These are phyloP conservation scores for Tylochromis polylepis DNA, from an alignment of 2,113 vertebrate genomes.

Conservation along the genomic window DNA sequence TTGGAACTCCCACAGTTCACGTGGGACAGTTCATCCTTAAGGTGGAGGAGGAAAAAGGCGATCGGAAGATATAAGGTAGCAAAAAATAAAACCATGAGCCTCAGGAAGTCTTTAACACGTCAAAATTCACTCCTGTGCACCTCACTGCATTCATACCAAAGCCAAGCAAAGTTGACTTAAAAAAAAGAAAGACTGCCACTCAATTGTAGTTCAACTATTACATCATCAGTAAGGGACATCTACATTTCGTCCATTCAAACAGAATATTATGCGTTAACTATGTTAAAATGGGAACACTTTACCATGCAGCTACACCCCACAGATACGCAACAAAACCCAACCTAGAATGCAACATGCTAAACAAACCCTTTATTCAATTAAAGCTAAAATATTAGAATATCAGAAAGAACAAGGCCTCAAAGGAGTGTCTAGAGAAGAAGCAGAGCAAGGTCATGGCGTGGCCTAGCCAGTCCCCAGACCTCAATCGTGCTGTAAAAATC, in stretches of 20 bases:
- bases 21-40: slow-evolving; percentile 88
- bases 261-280: not conserved
- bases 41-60: not conserved
- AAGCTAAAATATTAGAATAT: not conserved
- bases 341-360: not conserved
- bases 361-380: not conserved
- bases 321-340: not conserved
- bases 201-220: not conserved
- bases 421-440: not conserved
- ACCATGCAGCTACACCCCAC: not conserved
- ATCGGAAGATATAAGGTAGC: not conserved
- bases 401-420: rapidly evolving
- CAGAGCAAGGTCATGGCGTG: not conserved
- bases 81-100: not conserved
- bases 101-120: not conserved
- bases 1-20: slow-evolving; percentile 72
- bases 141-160: not conserved
- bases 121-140: not conserved
- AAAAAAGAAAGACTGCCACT: not conserved
- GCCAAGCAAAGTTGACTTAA: not conserved
- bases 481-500: not conserved
- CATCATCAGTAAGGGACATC: not conserved
- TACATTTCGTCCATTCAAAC: not conserved
- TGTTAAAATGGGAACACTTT: not conserved
- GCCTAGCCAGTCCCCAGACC: not conserved